Evolutionary conservation across 2,888 invertebrate species (phyloP).

Genomic region (Coremacera marginata): DNA sequence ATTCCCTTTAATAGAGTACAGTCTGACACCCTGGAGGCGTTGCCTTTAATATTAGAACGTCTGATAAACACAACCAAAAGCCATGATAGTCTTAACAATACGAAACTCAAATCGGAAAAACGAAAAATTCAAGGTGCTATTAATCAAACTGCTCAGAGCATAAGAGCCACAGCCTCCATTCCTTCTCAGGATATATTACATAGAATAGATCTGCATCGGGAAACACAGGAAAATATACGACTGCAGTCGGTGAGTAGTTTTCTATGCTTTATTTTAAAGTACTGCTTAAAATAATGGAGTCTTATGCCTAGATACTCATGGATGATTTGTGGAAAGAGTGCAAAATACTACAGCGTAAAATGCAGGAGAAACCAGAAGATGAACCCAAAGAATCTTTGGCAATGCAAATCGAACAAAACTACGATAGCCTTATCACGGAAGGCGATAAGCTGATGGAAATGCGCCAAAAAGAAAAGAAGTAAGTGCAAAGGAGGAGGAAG

Average conservation of each 20-base stretch:
- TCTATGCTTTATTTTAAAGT: neutral
- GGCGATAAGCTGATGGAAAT: slow-evolving; percentile 66
- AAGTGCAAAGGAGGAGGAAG: too few species aligned
- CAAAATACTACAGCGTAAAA: slow-evolving; percentile 64
- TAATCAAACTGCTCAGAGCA: slow-evolving; percentile 54
- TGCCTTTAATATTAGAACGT: slow-evolving; percentile 64
- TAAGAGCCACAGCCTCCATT: slow-evolving; percentile 58
- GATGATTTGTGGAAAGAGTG: slow-evolving; percentile 68
- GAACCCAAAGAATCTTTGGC: slow-evolving; percentile 65
- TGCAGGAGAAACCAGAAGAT: slow-evolving; percentile 64
- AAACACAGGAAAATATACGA: slow-evolving; percentile 64
- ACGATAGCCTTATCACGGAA: slow-evolving; percentile 66
- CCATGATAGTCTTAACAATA: slow-evolving; percentile 37
- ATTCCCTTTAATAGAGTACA: slow-evolving; percentile 58
- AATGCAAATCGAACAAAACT: slow-evolving; percentile 68
- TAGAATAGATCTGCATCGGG: slow-evolving; percentile 63
- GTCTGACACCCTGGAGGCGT: slow-evolving; percentile 65
- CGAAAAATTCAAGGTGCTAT: slow-evolving; percentile 49
- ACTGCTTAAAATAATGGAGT: neutral
- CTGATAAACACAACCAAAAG: slow-evolving; percentile 55
- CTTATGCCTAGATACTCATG: slow-evolving; percentile 42
- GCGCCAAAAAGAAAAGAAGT: slow-evolving; percentile 64
- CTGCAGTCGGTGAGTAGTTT: slow-evolving; percentile 59
- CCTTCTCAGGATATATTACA: slow-evolving; percentile 63
- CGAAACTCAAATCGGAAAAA: slow-evolving; percentile 37